Evolutionary conservation across 2,113 vertebrate species (phyloP).

Genomic region (Shinisaurus crocodilurus): DNA sequence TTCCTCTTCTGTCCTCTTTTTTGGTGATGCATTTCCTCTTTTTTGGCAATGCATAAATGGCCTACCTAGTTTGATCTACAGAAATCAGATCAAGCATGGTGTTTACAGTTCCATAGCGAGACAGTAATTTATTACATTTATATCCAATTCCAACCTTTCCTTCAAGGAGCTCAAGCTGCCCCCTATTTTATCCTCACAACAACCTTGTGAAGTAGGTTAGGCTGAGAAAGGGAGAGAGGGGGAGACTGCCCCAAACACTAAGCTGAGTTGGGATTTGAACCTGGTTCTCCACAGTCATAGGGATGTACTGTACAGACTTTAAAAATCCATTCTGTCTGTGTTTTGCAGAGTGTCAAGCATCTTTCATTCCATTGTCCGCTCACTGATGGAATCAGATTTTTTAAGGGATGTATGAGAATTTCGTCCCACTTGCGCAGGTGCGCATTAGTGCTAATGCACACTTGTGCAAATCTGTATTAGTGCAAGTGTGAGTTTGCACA

Average conservation of each 20-base stretch:
- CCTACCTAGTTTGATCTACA: neutral
- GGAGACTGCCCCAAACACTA: neutral
- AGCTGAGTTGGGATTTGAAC: neutral
- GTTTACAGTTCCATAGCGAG: neutral
- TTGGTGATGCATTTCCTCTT: neutral
- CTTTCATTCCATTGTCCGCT: too few relatives aligned
- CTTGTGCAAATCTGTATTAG: too few relatives aligned
- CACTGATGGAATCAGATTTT: too few relatives aligned
- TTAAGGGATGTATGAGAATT: too few relatives aligned
- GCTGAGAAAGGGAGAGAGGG: neutral
- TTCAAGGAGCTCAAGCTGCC: neutral
- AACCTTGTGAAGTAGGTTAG: neutral
- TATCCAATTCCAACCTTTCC: neutral
- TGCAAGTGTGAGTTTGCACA: too few relatives aligned
- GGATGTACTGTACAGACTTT: too few relatives aligned
- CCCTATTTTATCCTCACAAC: neutral
- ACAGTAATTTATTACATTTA: neutral
- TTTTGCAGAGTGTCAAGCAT: too few relatives aligned
- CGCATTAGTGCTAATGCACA: too few relatives aligned
- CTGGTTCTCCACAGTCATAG: neutral
- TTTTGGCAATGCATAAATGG: neutral
- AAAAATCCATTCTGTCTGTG: too few relatives aligned
- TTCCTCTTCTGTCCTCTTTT: neutral
- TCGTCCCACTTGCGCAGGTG: too few relatives aligned
- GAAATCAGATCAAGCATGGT: neutral